A percentile compares a stretch with the other conserved stretches of the same genome.
These are phyloP conservation scores for Dendronephthya gigantea DNA, from an alignment of 64 coral and sea anemone species.

Conservation along the genomic window DNA sequence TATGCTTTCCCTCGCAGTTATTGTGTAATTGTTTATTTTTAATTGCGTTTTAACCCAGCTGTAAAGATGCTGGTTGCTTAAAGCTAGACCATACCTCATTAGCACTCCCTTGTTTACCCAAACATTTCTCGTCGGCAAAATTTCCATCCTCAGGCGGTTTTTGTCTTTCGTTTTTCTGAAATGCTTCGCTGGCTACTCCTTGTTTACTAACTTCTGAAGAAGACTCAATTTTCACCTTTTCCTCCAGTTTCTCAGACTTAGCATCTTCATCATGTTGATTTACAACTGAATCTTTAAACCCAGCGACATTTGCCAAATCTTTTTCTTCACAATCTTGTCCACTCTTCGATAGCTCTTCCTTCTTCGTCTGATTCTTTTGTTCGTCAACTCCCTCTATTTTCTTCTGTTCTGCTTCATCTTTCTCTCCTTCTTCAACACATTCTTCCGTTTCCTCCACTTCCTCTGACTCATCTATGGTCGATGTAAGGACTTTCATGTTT, in stretches of 20 bases:
- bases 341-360: too few relatives aligned
- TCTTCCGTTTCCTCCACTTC: neutral
- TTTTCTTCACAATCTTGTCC: neutral
- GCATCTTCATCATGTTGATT: neutral
- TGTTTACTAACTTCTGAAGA: neutral
- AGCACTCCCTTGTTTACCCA: neutral
- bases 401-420: neutral
- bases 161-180: neutral
- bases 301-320: neutral
- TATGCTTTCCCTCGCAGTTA: too few relatives aligned
- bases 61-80: neutral
- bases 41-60: neutral
- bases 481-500: constrained; percentile 2
- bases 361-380: too few relatives aligned
- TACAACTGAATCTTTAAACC: neutral
- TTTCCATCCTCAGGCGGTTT: neutral
- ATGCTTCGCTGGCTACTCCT: neutral
- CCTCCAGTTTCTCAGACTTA: neutral
- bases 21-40: neutral
- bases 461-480: neutral
- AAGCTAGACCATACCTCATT: neutral
- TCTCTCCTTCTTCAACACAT: neutral
- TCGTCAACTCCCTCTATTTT: neutral
- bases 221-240: neutral
- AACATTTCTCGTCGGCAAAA: neutral